Base-by-base conservation (phyloP, 2,888 invertebrate genomes). In the Lepetodrilus schrolli region DNA sequence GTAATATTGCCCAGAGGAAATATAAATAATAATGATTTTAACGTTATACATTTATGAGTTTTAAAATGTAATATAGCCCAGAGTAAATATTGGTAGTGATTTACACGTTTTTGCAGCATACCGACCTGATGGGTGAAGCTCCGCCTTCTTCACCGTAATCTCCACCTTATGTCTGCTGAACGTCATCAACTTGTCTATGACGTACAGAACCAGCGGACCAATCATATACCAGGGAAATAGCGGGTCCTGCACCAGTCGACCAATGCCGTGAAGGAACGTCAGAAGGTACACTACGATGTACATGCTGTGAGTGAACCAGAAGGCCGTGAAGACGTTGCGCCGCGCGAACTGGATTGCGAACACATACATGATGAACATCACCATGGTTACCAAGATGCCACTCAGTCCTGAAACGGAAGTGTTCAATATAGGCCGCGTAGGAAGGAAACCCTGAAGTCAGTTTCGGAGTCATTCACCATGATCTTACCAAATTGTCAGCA, bases 261-360 rank as follows among this genome's bases (percentile, higher is more conserved):
- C 93, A 49, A 92, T 90, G 10, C 93, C 93, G 84, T 93, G 93
- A 43, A 93, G 86, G 66, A 93, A 86, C 88, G 92, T 91, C 50
- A 93, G 90, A 43, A 93, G 89, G 80, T 92, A 93, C 79, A 93
- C 92, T 49, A 93, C 8, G 2, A 93, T 92, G 88, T 93, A 93
- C 34, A 93, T 84, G 69, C 91, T 92, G 84, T 93, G 93, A 0
- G 92, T 92, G 38, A 91, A 88, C 93, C 93, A 93, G 88, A 94
- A 94, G 82, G 92, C 92, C 71, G 91, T 91, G 86, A 93, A 93
- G 26, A 93, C 89, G 78, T 91, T 90, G 66, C 91, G 89, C 38
- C 93, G 89, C 0, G 93, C 91, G 77, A 91, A 91, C 20, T 92
- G 90, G 37, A 92, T 89, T 1, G 93, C 92, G 87, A 93, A 93